Evolutionary conservation across 1,140 invertebrate genomes (phyloP), one percentile per base, ranked within the genome.

Genomic region (Magallana ariakensis): DNA sequence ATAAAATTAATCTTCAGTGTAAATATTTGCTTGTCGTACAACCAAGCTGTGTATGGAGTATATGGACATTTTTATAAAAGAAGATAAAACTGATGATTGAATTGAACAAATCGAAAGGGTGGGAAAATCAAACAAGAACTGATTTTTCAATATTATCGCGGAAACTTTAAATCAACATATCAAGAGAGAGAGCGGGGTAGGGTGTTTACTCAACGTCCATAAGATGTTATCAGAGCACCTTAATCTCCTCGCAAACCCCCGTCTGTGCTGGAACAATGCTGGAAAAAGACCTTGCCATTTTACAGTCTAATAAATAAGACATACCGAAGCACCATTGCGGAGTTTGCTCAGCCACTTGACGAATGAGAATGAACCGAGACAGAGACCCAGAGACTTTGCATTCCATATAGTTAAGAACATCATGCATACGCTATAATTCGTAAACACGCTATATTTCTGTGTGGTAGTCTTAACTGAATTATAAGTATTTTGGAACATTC

Each of bases 131-230:
- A 75, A 75, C 66, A 75, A 9, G 66, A 26, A 75, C 19, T 75
- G 22, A 75, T 33, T 75, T 19, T 75, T 75, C 66, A 75, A 75
- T 75, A 26, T 75, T 75, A 75, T 75, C 66, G 19, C 66, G 66
- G 66, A 75, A 75, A 75, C 66, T 75, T 75, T 75, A 75, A 75
- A 75, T 75, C 66, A 75, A 75, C 22, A 75, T 75, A 75, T 75
- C 66, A 75, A 75, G 66, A 75, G 66, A 19, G 26, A 75, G 9
- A 75, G 26, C 66, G 22, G 22, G 22, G 66, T 46, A 75, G 66
- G 22, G 22, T 75, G 66, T 75, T 75, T 75, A 33, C 66, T 10
- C 66, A 75, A 75, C 66, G 66, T 75, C 33, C 66, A 75, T 75
- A 75, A 75, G 66, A 75, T 75, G 66, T 75, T 75, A 75, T 75